Conservation (phyloP, 2,113 vertebrate genomes). For the Bostrychus sinensis region DNA sequence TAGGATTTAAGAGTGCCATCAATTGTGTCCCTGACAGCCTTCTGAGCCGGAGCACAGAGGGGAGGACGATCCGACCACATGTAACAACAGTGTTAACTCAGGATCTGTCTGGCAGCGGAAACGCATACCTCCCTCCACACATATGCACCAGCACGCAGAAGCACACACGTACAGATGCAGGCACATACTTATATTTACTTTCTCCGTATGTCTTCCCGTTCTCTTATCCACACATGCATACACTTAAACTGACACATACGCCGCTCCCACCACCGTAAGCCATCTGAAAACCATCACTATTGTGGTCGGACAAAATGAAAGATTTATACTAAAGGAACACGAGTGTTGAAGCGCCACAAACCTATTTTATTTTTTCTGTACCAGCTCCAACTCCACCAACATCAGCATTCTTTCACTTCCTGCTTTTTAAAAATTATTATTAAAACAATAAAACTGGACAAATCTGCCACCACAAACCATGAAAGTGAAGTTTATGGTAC, state of each 20-base stretch:
- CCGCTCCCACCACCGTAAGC: conserved; percentile 35
- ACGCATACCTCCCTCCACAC: conserved; percentile 65
- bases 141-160: conserved; percentile 46
- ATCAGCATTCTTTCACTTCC: not conserved
- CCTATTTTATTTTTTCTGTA: not conserved
- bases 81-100: conserved; percentile 82
- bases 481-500: no score
- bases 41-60: conserved; percentile 71
- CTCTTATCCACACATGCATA: conserved; percentile 54
- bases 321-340: conserved; percentile 57
- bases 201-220: conserved; percentile 38
- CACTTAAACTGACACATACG: conserved; percentile 53
- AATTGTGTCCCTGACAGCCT: conserved; percentile 77
- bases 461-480: no score
- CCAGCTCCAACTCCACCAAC: not conserved
- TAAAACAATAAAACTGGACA: no score
- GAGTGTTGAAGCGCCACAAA: conserved; percentile 28
- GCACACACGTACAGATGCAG: conserved; percentile 47
- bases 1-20: conserved; percentile 78
- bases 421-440: no score
- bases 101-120: conserved; percentile 72
- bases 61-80: conserved; percentile 74
- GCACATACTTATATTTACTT: conserved; percentile 62
- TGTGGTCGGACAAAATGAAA: conserved; percentile 41
- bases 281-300: conserved; percentile 63